Base-by-base conservation (phyloP, 2,888 invertebrate genomes). In the Loripinus fragilis region DNA sequence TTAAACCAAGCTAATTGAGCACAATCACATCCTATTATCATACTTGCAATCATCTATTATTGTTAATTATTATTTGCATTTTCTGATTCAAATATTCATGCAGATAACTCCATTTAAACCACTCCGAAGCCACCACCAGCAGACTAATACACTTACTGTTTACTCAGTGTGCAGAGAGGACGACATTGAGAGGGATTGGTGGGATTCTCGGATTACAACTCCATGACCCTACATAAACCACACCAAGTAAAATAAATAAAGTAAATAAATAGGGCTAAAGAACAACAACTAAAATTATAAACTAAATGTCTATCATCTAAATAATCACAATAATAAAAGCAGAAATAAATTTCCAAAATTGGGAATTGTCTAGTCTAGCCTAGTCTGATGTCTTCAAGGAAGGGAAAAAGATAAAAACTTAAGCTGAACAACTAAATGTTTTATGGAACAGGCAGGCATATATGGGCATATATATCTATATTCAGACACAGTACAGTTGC, bases 81-180 rank as follows among this genome's bases (percentile, higher is more conserved):
- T 12, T 5, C 12, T 38, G 38, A 38, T 38, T 38, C 38, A 38
- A 38, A 38, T 12, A 38, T 12, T 38, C 38, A 38, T 38, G 38
- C 38, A 38, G 38, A 8, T 8, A 38, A 38, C 5, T 38, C 38
- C 5, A 38, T 8, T 38, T 8, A 38, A 38, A 38, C 38, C 48
- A 48, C 48, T 48, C 48, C n/a, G 17, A 20, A 48, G 55, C 55
- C 60, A 33, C 28, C 60, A 60, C 17, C 45, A 45, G 3, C 45
- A 45, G 7, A 45, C 17, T 45, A 20, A 3, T 45, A 28, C 60
- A 60, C 60, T 60, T 60, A 60, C 60, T 28, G 17, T 33, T 33
- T 60, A 60, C 33, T 60, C 60, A 60, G 60, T 60, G 17, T 33
- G 33, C 60, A 33, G 60, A 60, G 60, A 60, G 20, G 60, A 60